These are phyloP conservation scores for Mola mola DNA, from an alignment of 2,113 vertebrate species.

Conservation along the genomic window DNA sequence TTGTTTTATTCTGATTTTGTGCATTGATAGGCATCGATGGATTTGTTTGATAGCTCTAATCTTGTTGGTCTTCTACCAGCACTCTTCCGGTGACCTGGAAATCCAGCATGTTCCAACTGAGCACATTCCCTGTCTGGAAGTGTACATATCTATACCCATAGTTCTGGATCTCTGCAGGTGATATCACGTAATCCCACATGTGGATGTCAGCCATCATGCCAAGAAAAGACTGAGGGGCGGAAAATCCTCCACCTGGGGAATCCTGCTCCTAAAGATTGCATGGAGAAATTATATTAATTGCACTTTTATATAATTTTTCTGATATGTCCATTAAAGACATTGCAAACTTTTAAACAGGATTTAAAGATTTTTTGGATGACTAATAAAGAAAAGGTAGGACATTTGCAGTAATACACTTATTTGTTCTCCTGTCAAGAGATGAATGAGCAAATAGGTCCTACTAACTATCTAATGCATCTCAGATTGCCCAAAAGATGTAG, in stretches of 20 bases:
- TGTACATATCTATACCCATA: slow-evolving; percentile 20
- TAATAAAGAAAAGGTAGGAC: no score
- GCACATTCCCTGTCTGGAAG: slow-evolving; percentile 63
- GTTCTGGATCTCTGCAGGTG: slow-evolving; percentile 51
- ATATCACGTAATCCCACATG: slow-evolving; percentile 71
- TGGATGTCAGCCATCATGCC: slow-evolving; percentile 69
- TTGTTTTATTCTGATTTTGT: no score
- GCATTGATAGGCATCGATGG: neutral
- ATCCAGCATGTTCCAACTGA: slow-evolving; percentile 64
- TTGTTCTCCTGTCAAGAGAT: no score
- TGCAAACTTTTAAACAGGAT: no score
- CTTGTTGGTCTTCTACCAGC: slow-evolving; percentile 33
- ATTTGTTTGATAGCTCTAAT: neutral
- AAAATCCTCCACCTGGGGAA: slow-evolving; percentile 43
- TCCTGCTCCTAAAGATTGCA: slow-evolving; percentile 56
- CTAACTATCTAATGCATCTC: no score
- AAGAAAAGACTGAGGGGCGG: slow-evolving; percentile 48
- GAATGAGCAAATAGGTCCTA: no score
- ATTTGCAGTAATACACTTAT: neutral
- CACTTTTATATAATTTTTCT: no score
- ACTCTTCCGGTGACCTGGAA: slow-evolving; percentile 29
- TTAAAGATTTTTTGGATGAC: neutral
- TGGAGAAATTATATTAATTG: no score
- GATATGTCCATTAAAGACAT: no score
- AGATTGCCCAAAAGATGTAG: no score